phyloP scores from a whole-genome alignment of 2,797 vertebrate species.

The Arnoldichthys spilopterus region DNA sequence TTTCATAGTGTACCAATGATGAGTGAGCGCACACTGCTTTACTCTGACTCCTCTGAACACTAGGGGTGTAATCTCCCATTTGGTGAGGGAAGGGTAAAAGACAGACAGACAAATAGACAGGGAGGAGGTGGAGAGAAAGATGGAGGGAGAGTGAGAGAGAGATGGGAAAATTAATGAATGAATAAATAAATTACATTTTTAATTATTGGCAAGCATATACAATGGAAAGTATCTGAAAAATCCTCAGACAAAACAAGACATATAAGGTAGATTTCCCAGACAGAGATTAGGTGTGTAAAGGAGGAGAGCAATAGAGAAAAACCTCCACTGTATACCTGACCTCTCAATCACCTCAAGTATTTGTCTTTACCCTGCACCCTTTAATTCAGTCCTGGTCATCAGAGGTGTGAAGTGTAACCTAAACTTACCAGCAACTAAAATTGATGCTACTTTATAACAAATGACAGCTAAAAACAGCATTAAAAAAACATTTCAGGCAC shows the following conservation, averaged over 20 bases:
- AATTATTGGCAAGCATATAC: too few species aligned
- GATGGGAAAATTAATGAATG: too few species aligned
- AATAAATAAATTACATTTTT: too few species aligned
- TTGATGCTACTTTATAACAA: too few species aligned
- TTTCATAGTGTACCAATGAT: conserved; percentile 47
- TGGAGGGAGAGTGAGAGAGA: background rate
- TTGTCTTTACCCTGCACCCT: conserved; percentile 22
- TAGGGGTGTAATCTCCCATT: conserved; percentile 55
- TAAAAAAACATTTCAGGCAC: background rate
- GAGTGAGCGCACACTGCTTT: conserved; percentile 50
- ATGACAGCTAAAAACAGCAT: too few species aligned
- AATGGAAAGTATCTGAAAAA: too few species aligned
- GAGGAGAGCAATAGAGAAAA: too few species aligned
- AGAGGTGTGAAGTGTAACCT: background rate
- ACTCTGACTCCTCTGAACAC: conserved; percentile 57
- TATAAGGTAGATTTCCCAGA: too few species aligned
- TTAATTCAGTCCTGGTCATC: background rate
- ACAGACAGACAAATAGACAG: conserved; percentile 28
- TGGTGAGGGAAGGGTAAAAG: conserved; percentile 44
- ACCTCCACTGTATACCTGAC: background rate
- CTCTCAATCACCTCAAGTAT: conserved; percentile 22
- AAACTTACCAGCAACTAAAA: background rate
- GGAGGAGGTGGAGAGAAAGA: background rate
- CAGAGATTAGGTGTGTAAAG: too few species aligned
- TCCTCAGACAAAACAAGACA: too few species aligned